Evolutionary conservation across 2,888 invertebrate genomes (phyloP), one percentile per base, ranked within the genome.

Genomic region (Folsomia candida): DNA sequence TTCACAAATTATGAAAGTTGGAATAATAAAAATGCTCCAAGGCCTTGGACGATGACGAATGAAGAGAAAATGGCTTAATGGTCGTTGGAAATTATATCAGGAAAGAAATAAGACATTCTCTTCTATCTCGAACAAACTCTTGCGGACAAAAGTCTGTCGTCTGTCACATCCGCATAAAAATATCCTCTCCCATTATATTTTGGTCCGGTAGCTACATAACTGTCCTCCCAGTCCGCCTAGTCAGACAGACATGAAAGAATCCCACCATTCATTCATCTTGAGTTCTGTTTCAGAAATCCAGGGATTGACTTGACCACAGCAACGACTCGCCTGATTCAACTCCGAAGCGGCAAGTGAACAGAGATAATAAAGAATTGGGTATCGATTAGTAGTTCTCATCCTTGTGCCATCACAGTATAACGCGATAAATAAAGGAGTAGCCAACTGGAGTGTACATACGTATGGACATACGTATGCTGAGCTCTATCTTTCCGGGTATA

Each of bases 111-210:
- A 59, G 26, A 14, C 59, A 22, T 11, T 6, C n/a, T n/a, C n/a
- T 57, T n/a, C 57, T n/a, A 24, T 6, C 25, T 59, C 25, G 14
- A 37, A 37, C 22, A 59, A 59, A 6, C 59, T 6, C 24, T 14
- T 59, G 59, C 14, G 25, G 59, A 59, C 59, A 59, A 59, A 20
- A 57, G 25, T 59, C 59, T 59, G 59, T 59, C 59, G 24, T 25
- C 59, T 59, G 59, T 24, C 59, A 59, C 25, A 59, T 59, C 20
- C 59, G 14, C 25, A 59, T 14, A 37, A 37, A 37, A 37, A 4
- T 14, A 37, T 37, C 37, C 37, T 4, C 37, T 37, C 37, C 37
- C 37, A 37, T 37, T 37, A 37, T 37, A 37, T 37, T 37, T 37
- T 4, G 37, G 37, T 37, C 14, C 14, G 37, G 37, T 37, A 14